phyloP scores from a whole-genome alignment of 2,888 invertebrate genomes.

The Cerastis leucographa region DNA sequence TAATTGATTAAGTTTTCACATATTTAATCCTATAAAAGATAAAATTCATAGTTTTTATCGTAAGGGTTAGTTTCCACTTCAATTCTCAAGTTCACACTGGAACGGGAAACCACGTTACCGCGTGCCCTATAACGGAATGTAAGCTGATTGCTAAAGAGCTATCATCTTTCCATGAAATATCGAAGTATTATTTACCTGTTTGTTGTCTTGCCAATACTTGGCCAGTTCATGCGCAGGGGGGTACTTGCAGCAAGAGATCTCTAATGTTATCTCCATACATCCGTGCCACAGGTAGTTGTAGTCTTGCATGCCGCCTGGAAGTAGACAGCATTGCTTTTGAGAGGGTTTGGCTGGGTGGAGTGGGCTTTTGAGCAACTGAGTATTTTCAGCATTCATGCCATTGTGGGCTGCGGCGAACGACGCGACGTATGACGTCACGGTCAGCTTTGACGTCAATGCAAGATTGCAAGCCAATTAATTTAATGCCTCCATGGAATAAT shows the following conservation, averaged over 20 bases:
- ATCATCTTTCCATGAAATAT: not conserved
- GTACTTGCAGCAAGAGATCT: conserved; percentile 98
- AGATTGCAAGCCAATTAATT: conserved; percentile 1
- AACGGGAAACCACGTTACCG: not conserved
- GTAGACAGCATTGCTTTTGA: conserved; percentile 4
- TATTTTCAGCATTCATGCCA: not conserved
- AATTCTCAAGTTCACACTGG: not conserved
- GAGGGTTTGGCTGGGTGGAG: not conserved
- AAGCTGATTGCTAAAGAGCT: not conserved
- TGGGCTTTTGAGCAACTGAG: not conserved
- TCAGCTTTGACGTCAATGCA: not conserved
- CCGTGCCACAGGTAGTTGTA: conserved; percentile 98
- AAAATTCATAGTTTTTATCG: not conserved
- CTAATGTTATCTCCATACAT: conserved; percentile 98
- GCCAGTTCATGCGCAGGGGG: conserved; percentile 95
- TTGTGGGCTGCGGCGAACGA: too few species aligned
- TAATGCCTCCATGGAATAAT: conserved; percentile 9
- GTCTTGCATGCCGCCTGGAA: conserved; percentile 96
- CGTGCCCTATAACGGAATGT: not conserved
- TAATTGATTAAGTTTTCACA: not conserved
- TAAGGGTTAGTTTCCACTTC: not conserved
- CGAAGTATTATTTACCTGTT: conserved; percentile 90
- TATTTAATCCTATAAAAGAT: not conserved
- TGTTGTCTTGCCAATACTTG: conserved; percentile 97
- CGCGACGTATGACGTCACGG: not conserved